These are phyloP conservation scores for Dolichallabes microphthalmus DNA, from an alignment of 2,113 vertebrate genomes.

Conservation along the genomic window DNA sequence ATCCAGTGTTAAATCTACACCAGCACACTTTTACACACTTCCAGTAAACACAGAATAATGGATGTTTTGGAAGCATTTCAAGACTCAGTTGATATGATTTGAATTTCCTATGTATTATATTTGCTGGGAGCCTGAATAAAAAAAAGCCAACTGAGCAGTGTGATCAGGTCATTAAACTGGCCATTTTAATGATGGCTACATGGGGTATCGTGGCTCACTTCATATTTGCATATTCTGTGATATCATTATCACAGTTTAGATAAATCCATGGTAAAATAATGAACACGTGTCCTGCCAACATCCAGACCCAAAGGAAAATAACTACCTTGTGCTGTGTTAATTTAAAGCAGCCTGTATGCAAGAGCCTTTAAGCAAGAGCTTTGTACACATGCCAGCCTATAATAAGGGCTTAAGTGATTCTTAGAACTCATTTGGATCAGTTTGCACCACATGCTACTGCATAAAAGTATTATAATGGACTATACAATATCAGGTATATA, in stretches of 20 bases:
- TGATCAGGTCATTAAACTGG: not conserved
- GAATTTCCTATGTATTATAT: not conserved
- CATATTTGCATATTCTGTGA: not conserved
- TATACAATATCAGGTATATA: not conserved
- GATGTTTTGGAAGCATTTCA: constrained; percentile 4
- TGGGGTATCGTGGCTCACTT: not conserved
- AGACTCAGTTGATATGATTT: not conserved
- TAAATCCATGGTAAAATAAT: not conserved
- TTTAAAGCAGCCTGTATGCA: not conserved
- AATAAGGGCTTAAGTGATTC: not conserved
- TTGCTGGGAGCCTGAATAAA: not conserved
- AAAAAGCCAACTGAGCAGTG: not conserved
- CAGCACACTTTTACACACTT: not conserved
- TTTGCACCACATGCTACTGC: not conserved
- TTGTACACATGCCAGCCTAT: not conserved
- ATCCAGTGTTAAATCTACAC: not conserved
- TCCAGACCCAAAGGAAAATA: not conserved
- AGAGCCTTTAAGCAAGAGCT: not conserved
- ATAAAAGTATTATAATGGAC: not conserved
- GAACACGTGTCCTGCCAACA: not conserved
- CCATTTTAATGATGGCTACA: constrained; percentile 2
- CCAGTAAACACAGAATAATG: constrained; percentile 6
- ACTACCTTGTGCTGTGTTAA: not conserved
- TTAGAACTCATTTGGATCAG: not conserved
- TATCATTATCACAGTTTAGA: not conserved